Evolutionary conservation across 2,113 vertebrate genomes (phyloP).

Genomic region (Bungarus multicinctus): DNA sequence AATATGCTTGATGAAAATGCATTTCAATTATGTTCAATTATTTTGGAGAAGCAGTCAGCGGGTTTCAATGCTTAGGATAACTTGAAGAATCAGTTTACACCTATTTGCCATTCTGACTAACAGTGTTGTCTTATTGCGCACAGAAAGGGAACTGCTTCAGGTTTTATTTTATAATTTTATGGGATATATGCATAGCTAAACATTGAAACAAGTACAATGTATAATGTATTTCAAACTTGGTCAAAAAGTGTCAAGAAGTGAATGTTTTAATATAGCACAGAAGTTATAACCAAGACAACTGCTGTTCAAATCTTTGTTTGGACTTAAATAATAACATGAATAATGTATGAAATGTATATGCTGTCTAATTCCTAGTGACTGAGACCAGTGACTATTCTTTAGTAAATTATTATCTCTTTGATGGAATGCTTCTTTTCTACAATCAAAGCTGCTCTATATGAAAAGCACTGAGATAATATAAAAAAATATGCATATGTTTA

Average conservation of each 20-base stretch:
- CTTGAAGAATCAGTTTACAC: neutral
- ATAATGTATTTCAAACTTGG: neutral
- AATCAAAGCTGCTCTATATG: neutral
- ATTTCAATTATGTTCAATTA: neutral
- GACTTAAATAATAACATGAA: neutral
- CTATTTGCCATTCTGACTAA: conserved; percentile 1
- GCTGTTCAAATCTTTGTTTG: neutral
- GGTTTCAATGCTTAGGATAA: neutral
- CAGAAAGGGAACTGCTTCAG: neutral
- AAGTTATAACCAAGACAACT: neutral
- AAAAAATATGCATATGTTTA: neutral
- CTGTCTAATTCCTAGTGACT: neutral
- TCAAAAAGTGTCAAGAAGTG: conserved; percentile 3
- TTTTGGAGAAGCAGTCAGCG: neutral
- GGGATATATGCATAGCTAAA: neutral
- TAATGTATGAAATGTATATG: neutral
- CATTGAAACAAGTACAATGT: conserved; percentile 2
- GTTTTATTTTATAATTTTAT: neutral
- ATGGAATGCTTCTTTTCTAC: neutral
- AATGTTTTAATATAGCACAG: neutral
- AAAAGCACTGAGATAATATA: neutral
- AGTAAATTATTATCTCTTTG: neutral
- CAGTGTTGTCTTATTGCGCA: neutral
- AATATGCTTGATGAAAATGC: neutral
- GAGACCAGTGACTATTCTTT: neutral